Conservation (phyloP, 2,888 invertebrate species). For the Dioctria rufipes region DNA sequence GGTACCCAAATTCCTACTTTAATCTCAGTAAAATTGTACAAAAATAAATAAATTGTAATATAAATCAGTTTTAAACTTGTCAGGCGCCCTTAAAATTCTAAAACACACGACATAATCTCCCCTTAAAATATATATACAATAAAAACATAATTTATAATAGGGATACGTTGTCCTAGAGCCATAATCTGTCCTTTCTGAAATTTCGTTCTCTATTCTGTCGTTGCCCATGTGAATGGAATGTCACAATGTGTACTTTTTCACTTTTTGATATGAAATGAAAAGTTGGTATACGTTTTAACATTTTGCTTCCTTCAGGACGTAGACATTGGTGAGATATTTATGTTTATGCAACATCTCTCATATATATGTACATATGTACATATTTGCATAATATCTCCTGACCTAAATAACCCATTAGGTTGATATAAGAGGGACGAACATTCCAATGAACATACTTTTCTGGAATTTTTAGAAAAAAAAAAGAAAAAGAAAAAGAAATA, state of each 20-base stretch:
- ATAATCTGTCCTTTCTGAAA: constrained; percentile 44
- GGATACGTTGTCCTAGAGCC: constrained; percentile 33
- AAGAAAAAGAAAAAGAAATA: background rate
- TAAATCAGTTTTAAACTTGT: constrained; percentile 38
- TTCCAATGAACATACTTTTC: constrained; percentile 29
- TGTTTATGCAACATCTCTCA: background rate
- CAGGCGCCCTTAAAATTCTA: constrained; percentile 22
- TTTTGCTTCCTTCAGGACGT: constrained; percentile 42
- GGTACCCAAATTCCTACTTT: no score
- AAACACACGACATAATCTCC: constrained; percentile 20
- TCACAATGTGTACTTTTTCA: constrained; percentile 44
- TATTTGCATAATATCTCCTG: constrained; percentile 11
- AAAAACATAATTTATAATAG: background rate
- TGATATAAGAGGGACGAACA: constrained; percentile 27
- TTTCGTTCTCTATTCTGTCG: constrained; percentile 32
- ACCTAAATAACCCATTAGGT: constrained; percentile 40
- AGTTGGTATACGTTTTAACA: constrained; percentile 26
- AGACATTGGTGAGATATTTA: background rate
- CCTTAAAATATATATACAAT: constrained; percentile 34
- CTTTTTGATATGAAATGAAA: constrained; percentile 45
- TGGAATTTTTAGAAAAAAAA: background rate
- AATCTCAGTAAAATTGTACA: no score
- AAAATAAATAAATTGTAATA: no score
- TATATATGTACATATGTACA: constrained; percentile 22
- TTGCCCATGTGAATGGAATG: constrained; percentile 44